A percentile compares a stretch with the other conserved stretches of the same genome.
Conservation (phyloP, 2,888 invertebrate genomes). For the Steinernema hermaphroditum region DNA sequence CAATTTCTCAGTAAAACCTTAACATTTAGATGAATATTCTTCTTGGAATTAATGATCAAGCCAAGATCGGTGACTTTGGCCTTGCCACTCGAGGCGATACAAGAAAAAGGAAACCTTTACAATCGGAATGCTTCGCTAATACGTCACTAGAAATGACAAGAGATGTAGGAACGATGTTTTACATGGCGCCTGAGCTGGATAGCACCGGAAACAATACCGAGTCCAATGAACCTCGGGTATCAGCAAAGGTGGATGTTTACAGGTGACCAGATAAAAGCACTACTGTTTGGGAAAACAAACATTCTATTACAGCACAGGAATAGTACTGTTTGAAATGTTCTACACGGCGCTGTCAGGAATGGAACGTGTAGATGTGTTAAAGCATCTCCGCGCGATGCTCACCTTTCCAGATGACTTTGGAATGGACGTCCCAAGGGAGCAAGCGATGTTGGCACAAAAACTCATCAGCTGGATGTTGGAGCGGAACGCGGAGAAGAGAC, state of each 20-base stretch:
- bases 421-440: constrained; percentile 30
- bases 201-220: constrained; percentile 51
- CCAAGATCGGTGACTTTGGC: constrained; percentile 97
- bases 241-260: constrained; percentile 76
- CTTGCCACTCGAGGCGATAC: constrained; percentile 72
- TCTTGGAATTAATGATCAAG: constrained; percentile 84
- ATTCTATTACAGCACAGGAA: constrained; percentile 62
- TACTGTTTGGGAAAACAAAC: too few relatives aligned
- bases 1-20: background rate
- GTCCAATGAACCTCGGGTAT: constrained; percentile 40
- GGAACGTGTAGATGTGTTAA: constrained; percentile 82
- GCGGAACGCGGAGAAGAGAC: constrained; percentile 45
- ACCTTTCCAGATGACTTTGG: constrained; percentile 40
- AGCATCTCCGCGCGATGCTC: constrained; percentile 33
- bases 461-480: constrained; percentile 50
- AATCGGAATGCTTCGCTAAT: too few relatives aligned
- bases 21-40: constrained; percentile 80
- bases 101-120: background rate
- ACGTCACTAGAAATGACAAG: constrained; percentile 39
- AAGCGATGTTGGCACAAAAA: constrained; percentile 36
- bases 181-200: constrained; percentile 87
- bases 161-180: constrained; percentile 89
- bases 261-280: constrained; percentile 76
- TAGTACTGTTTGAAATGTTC: constrained; percentile 78
- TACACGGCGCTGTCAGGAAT: constrained; percentile 83